phyloP scores from a whole-genome alignment of 2,113 vertebrate genomes.

The Sceloporus undulatus region DNA sequence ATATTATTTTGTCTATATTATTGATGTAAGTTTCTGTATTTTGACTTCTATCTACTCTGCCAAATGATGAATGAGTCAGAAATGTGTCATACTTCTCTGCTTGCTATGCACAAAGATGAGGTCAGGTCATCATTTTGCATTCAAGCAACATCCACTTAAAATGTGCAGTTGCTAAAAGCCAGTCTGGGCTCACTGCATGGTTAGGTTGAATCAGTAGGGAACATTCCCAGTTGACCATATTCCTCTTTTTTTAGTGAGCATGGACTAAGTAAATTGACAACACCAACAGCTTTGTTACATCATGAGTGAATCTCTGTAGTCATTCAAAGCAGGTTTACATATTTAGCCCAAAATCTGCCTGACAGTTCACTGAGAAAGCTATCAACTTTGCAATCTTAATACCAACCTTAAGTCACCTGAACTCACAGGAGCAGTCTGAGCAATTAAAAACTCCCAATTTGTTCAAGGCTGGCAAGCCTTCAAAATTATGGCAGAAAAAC shows the following conservation, averaged over 20 bases:
- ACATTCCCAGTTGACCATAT: not conserved
- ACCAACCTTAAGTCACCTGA: too few relatives aligned
- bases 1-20: not conserved
- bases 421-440: too few relatives aligned
- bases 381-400: too few relatives aligned
- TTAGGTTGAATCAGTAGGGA: not conserved
- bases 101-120: not conserved
- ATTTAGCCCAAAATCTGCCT: not conserved
- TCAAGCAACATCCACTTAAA: not conserved
- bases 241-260: not conserved
- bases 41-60: not conserved
- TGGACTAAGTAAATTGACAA: not conserved
- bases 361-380: too few relatives aligned
- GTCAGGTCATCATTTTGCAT: not conserved
- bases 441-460: not conserved
- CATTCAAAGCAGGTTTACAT: not conserved
- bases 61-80: not conserved
- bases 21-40: not conserved
- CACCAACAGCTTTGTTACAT: not conserved
- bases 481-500: not conserved
- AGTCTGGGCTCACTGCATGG: too few relatives aligned
- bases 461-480: not conserved
- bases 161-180: too few relatives aligned
- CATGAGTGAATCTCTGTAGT: not conserved
- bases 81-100: not conserved